A percentile compares a stretch with the other conserved stretches of the same genome.
Conservation (phyloP, 2,888 invertebrate genomes). For the Aspidiotus rigidus region DNA sequence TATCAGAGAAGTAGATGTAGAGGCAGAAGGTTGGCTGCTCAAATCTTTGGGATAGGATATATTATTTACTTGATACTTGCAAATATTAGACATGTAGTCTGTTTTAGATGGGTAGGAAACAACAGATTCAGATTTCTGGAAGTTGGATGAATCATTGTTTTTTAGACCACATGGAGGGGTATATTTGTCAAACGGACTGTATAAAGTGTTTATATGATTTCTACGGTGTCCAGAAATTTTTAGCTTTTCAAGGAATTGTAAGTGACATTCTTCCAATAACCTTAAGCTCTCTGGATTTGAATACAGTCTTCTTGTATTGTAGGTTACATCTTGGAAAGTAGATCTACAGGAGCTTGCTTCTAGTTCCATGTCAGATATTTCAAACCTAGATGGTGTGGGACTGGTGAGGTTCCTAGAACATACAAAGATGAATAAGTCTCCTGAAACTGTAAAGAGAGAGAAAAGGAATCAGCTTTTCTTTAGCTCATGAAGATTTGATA, state of each 20-base stretch:
- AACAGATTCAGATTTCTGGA: slow-evolving; percentile 12
- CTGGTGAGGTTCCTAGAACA: slow-evolving; percentile 18
- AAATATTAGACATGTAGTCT: background rate
- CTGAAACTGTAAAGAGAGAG: too few species aligned
- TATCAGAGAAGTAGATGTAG: too few species aligned
- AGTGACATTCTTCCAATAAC: slow-evolving; percentile 1
- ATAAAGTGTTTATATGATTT: slow-evolving; percentile 10
- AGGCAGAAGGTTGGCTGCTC: too few species aligned
- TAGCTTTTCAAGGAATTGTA: slow-evolving; percentile 17
- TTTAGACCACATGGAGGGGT: slow-evolving; percentile 20
- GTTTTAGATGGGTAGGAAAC: slow-evolving; percentile 13
- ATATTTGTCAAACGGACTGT: slow-evolving; percentile 25
- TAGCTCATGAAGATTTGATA: too few species aligned
- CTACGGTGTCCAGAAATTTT: slow-evolving; percentile 12
- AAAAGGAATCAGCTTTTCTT: too few species aligned
- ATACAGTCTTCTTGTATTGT: slow-evolving; percentile 11
- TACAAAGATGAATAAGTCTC: background rate
- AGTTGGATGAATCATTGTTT: background rate
- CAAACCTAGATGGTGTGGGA: slow-evolving; percentile 19
- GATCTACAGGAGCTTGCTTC: slow-evolving; percentile 9
- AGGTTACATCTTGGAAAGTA: slow-evolving; percentile 16
- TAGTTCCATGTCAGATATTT: slow-evolving; percentile 10
- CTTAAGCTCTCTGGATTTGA: background rate
- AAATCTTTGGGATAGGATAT: too few species aligned
- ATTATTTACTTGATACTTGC: too few species aligned